Conservation (phyloP, 2,888 invertebrate genomes). For the Parnassius smintheus region DNA sequence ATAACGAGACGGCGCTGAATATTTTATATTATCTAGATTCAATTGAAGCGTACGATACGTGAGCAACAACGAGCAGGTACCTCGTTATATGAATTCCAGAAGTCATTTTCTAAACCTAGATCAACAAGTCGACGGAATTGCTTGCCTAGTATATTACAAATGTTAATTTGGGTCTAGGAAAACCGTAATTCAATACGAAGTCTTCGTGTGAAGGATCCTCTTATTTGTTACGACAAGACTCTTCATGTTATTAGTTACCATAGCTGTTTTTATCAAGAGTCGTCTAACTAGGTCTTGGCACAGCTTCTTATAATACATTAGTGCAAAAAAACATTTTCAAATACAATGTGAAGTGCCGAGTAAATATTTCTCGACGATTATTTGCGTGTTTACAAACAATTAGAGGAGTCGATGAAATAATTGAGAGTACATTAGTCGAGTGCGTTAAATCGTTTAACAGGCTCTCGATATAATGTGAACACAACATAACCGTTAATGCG, state of each 20-base stretch:
- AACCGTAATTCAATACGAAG: background rate
- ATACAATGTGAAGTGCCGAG: constrained; percentile 32
- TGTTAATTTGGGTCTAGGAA: constrained; percentile 2
- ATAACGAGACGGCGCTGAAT: constrained; percentile 28
- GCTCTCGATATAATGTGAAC: constrained; percentile 30
- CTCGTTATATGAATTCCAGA: constrained; percentile 22
- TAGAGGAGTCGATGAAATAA: constrained; percentile 40
- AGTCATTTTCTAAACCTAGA: constrained; percentile 14
- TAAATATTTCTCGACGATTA: constrained; percentile 44
- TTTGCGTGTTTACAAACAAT: constrained; percentile 59
- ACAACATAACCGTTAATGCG: constrained; percentile 34
- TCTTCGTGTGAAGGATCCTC: too few relatives aligned
- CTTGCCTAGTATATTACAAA: constrained; percentile 13
- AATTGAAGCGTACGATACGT: constrained; percentile 11
- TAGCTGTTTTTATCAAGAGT: constrained; percentile 20
- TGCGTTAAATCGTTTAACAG: constrained; percentile 35
- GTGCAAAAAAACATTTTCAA: constrained; percentile 19
- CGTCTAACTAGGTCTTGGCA: constrained; percentile 15
- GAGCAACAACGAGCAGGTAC: background rate
- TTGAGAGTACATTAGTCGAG: constrained; percentile 34
- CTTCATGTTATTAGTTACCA: constrained; percentile 15
- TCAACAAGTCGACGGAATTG: constrained; percentile 8
- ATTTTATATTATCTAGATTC: constrained; percentile 21
- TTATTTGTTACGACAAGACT: background rate
- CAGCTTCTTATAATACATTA: background rate